Percentiles rank a stretch among this genome's conserved stretches.
Conservation (phyloP, 2,797 vertebrate genomes). For the Tenualosa thibaudeaui region DNA sequence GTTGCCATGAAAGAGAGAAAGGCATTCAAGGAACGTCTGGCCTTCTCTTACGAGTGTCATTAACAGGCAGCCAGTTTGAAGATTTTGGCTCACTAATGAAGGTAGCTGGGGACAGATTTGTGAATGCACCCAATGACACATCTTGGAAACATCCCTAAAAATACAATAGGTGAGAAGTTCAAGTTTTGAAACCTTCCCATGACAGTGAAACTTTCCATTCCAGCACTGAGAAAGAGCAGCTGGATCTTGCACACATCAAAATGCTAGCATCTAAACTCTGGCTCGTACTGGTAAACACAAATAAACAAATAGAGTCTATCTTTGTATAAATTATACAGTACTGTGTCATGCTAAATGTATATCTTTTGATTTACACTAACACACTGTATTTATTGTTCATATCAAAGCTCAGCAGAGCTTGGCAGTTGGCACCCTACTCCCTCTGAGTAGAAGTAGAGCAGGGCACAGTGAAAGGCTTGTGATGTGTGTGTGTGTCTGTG, state of each 20-base stretch:
- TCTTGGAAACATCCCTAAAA: not conserved
- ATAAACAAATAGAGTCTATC: not conserved
- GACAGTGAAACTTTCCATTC: not conserved
- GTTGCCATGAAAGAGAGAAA: constrained; percentile 7
- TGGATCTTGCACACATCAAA: not conserved
- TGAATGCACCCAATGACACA: not conserved
- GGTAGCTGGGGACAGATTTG: not conserved
- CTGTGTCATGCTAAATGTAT: not conserved
- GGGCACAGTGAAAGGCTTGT: not conserved
- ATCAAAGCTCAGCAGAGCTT: not conserved
- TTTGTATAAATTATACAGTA: not conserved
- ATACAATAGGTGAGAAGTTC: not conserved
- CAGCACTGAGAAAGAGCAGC: not conserved
- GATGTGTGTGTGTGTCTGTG: not conserved
- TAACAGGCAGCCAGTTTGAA: not conserved
- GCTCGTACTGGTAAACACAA: not conserved
- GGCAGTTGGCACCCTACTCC: not conserved
- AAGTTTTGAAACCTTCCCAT: not conserved
- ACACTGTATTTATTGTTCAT: not conserved
- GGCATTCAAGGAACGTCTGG: not conserved
- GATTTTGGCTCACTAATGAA: not conserved
- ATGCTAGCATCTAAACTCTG: not conserved
- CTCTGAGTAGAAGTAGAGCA: not conserved
- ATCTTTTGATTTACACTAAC: not conserved
- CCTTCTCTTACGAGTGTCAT: not conserved